Percentiles rank a stretch among this genome's conserved stretches.
phyloP scores from a whole-genome alignment of 1,140 invertebrate genomes.

The Neodiprion pinetum region DNA sequence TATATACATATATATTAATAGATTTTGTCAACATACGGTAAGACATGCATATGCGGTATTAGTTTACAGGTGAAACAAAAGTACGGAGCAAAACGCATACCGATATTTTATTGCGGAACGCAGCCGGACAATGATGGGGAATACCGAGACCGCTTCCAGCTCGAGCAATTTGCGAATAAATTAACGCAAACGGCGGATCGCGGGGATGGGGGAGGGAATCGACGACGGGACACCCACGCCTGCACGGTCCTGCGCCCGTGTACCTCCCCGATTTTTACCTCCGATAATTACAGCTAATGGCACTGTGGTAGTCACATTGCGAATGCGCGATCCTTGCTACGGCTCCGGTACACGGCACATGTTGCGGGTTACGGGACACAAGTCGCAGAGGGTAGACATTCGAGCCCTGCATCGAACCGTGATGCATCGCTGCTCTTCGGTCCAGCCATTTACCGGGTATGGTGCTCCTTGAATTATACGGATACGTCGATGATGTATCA shows the following conservation, averaged over 20 bases:
- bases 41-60: too few relatives aligned
- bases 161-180: neutral
- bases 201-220: neutral
- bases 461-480: too few relatives aligned
- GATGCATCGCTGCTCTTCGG: too few relatives aligned
- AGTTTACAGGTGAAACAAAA: too few relatives aligned
- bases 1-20: too few relatives aligned
- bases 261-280: constrained; percentile 30
- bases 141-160: neutral
- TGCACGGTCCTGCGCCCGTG: constrained; percentile 32
- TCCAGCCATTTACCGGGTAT: too few relatives aligned
- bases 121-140: neutral
- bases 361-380: neutral
- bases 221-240: constrained; percentile 47
- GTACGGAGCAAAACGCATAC: too few relatives aligned
- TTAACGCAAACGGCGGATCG: neutral
- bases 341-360: neutral
- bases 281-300: constrained; percentile 54
- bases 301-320: constrained; percentile 35
- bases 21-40: too few relatives aligned
- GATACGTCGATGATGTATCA: too few relatives aligned
- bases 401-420: too few relatives aligned
- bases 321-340: constrained; percentile 33
- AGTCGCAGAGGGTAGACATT: neutral
- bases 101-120: too few relatives aligned